Percentiles rank a stretch among this genome's conserved stretches.
Conservation (phyloP, 2,113 vertebrate species). For the Microtus pennsylvanicus region DNA sequence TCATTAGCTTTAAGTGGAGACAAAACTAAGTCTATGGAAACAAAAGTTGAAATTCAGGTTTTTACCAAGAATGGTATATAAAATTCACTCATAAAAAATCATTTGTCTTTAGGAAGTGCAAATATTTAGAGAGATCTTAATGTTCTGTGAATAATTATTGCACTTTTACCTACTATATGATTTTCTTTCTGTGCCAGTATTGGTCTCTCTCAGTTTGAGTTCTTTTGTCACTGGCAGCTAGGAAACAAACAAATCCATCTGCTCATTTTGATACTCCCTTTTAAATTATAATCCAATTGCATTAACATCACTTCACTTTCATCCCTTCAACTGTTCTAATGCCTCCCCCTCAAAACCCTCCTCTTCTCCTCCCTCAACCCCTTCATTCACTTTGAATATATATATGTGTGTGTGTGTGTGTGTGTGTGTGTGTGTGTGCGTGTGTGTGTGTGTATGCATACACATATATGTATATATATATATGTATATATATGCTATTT, state of each 20-base stretch:
- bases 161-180: accelerated
- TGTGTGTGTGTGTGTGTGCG: no score
- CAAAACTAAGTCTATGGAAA: not conserved
- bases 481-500: not conserved
- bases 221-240: not conserved
- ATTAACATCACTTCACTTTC: not conserved
- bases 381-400: not conserved
- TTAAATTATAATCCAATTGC: not conserved
- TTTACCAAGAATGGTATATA: not conserved
- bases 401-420: no score
- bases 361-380: not conserved
- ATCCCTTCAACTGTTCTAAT: not conserved
- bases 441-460: no score
- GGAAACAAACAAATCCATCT: not conserved
- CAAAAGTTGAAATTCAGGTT: not conserved
- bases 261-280: not conserved
- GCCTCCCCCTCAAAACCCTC: not conserved
- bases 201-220: not conserved
- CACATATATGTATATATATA: no score
- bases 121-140: not conserved
- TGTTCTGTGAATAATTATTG: not conserved
- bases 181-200: not conserved
- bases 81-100: not conserved
- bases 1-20: not conserved
- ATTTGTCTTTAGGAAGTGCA: no score